Conservation (phyloP, 2,888 invertebrate genomes). For the Plemyria rubiginata region DNA sequence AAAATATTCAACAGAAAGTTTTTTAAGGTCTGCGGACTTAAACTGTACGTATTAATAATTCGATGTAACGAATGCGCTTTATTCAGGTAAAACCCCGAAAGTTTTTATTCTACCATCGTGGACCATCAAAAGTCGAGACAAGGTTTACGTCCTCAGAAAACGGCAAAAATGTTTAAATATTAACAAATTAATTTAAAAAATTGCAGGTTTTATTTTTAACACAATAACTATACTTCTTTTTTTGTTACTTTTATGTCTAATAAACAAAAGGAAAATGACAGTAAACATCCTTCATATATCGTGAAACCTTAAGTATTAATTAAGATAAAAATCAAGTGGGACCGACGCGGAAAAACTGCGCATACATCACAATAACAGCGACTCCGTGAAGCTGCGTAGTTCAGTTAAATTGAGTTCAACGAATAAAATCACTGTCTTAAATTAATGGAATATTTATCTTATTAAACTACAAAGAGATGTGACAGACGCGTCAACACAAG, state of each 20-base stretch:
- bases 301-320: slow-evolving; percentile 20
- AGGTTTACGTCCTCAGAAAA: slow-evolving; percentile 11
- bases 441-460: slow-evolving; percentile 45
- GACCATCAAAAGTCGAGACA: slow-evolving; percentile 12
- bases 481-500: slow-evolving; percentile 49
- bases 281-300: slow-evolving; percentile 16
- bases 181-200: slow-evolving; percentile 10
- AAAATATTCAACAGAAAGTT: slow-evolving; percentile 75
- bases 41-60: slow-evolving; percentile 61
- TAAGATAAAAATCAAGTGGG: slow-evolving; percentile 24
- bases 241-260: not conserved
- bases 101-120: slow-evolving; percentile 28
- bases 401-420: slow-evolving; percentile 24
- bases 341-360: slow-evolving; percentile 32
- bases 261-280: slow-evolving; percentile 1
- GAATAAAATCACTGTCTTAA: slow-evolving; percentile 38
- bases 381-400: slow-evolving; percentile 22
- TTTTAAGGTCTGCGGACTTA: slow-evolving; percentile 59
- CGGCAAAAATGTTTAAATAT: slow-evolving; percentile 11
- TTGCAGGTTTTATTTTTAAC: not conserved
- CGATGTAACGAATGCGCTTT: slow-evolving; percentile 46
- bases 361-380: slow-evolving; percentile 26
- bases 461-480: slow-evolving; percentile 40
- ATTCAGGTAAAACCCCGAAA: slow-evolving; percentile 30
- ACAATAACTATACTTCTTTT: not conserved